Evolutionary conservation across 2,797 vertebrate species (phyloP).

Genomic region (Xenops minutus): DNA sequence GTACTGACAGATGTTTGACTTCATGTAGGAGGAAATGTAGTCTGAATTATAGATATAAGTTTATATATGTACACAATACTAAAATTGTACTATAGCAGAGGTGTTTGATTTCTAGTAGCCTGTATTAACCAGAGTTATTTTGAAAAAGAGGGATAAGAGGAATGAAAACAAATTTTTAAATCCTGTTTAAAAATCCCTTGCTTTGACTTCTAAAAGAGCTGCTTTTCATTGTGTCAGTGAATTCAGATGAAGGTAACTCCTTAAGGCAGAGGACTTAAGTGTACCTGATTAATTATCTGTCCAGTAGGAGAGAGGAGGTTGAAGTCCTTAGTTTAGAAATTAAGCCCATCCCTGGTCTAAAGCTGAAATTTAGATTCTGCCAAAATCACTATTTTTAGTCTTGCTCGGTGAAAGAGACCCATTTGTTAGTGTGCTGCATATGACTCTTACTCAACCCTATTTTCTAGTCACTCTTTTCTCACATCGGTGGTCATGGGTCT

Average conservation of each 20-base stretch:
- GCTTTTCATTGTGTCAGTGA: neutral
- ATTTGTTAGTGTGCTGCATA: neutral
- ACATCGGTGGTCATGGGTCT: neutral
- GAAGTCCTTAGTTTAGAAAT: neutral
- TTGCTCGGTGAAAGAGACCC: neutral
- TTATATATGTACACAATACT: neutral
- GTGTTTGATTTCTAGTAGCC: neutral
- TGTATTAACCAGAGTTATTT: neutral
- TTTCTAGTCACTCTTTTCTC: neutral
- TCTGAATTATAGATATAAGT: neutral
- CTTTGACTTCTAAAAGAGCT: neutral
- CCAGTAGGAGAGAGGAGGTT: neutral
- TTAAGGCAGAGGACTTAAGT: neutral
- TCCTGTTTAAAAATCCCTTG: neutral
- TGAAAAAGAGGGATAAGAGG: neutral
- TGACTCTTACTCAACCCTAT: neutral
- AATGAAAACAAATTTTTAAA: neutral
- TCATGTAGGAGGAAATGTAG: neutral
- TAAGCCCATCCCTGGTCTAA: neutral
- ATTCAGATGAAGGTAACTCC: neutral
- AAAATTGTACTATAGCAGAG: neutral
- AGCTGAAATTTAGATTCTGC: neutral
- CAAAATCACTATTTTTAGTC: neutral
- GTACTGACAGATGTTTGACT: neutral
- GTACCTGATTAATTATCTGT: neutral